Percentiles rank a stretch among this genome's conserved stretches.
Evolutionary conservation across 1,140 invertebrate genomes (phyloP).

Genomic region (Cherax quadricarinatus): DNA sequence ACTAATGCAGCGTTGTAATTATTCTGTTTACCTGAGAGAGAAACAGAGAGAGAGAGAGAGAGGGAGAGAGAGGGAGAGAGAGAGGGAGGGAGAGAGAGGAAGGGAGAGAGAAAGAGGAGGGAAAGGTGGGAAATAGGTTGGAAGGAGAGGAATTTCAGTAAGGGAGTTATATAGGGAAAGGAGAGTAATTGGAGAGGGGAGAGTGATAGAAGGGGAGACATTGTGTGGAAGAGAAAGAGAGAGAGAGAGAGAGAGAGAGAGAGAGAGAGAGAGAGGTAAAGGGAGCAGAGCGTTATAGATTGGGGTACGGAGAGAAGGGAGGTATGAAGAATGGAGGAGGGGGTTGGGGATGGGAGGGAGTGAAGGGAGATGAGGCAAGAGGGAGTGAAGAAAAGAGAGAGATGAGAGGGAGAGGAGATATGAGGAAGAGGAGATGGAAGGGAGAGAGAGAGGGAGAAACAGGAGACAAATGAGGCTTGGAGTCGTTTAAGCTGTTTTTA

Average conservation of each 20-base stretch:
- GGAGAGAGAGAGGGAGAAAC: neutral
- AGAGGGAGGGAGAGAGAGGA: neutral
- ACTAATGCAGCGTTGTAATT: no score
- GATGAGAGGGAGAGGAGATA: no score
- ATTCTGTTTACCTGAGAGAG: no score
- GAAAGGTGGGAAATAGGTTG: neutral
- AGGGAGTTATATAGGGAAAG: neutral
- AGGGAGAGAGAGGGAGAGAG: neutral
- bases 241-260: no score
- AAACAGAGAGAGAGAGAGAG: neutral
- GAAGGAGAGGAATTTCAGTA: no score
- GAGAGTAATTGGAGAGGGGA: neutral
- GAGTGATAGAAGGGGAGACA: no score
- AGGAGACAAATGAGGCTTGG: neutral
- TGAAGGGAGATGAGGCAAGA: neutral
- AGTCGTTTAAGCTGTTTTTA: no score
- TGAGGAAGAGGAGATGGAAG: neutral
- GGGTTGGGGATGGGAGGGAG: neutral
- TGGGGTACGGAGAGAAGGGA: neutral
- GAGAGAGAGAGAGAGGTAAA: no score
- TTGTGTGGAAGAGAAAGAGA: no score
- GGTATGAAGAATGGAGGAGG: no score
- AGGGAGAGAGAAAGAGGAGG: neutral
- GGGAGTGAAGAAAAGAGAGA: neutral
- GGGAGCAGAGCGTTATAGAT: no score